These are phyloP conservation scores for Phataginus tricuspis DNA, from an alignment of 2,797 vertebrate genomes.

Conservation along the genomic window DNA sequence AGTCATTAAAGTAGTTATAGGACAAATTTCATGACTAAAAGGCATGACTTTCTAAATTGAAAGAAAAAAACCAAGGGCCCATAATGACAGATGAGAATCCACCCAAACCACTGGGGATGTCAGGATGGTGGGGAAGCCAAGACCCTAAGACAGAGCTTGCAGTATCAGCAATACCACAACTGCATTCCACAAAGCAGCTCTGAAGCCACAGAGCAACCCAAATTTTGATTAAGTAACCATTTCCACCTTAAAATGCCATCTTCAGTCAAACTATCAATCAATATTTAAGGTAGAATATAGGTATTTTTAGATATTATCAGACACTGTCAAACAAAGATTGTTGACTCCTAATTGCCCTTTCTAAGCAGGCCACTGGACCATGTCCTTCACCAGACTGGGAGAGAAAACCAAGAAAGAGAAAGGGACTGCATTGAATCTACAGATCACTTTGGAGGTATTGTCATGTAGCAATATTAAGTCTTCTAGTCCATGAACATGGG, in stretches of 20 bases:
- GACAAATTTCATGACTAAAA: background rate
- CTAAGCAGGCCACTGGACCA: background rate
- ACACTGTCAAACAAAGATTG: background rate
- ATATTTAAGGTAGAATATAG: too few relatives aligned
- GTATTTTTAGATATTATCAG: background rate
- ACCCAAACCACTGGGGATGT: background rate
- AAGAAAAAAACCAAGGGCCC: background rate
- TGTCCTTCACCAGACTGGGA: rapidly evolving
- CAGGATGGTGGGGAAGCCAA: background rate
- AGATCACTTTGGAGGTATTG: background rate
- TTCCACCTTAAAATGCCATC: background rate
- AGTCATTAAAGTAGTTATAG: background rate
- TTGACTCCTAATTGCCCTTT: background rate
- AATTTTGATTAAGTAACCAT: background rate
- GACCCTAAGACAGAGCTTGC: background rate
- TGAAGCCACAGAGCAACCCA: background rate
- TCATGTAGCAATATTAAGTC: background rate
- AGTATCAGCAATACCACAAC: background rate
- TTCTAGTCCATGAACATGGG: background rate
- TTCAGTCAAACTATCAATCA: background rate
- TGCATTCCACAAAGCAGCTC: rapidly evolving
- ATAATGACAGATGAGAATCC: background rate
- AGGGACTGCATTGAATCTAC: background rate
- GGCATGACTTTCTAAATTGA: background rate
- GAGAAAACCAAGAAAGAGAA: background rate